Conservation (phyloP, 2,113 vertebrate genomes). For the Prunella himalayana region DNA sequence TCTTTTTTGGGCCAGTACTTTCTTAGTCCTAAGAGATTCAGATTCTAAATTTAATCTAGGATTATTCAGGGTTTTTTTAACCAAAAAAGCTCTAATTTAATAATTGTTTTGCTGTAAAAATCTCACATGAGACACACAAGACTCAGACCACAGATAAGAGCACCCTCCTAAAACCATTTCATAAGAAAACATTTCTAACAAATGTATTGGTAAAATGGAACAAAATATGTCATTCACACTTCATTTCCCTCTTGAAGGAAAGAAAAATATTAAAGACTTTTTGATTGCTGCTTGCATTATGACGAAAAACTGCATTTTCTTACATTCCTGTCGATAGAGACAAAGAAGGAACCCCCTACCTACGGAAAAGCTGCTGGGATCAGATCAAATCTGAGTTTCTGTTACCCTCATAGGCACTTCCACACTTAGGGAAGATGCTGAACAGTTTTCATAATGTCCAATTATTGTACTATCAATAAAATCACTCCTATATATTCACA, state of each 20-base stretch:
- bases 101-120: neutral
- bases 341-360: neutral
- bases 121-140: rapidly evolving
- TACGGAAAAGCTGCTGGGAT: neutral
- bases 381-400: neutral
- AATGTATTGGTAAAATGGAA: neutral
- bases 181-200: neutral
- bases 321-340: neutral
- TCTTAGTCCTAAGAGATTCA: neutral
- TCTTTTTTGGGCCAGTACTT: neutral
- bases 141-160: neutral
- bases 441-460: neutral
- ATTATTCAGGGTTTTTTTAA: too few relatives aligned
- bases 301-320: neutral
- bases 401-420: neutral
- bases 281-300: neutral
- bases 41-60: neutral
- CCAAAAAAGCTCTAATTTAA: rapidly evolving
- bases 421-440: neutral
- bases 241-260: neutral
- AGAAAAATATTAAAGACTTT: rapidly evolving
- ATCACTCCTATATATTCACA: neutral
- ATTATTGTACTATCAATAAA: neutral
- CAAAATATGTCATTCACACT: neutral
- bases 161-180: neutral